Base-by-base conservation (phyloP, 2,797 vertebrate species). In the Bradypodion pumilum region DNA sequence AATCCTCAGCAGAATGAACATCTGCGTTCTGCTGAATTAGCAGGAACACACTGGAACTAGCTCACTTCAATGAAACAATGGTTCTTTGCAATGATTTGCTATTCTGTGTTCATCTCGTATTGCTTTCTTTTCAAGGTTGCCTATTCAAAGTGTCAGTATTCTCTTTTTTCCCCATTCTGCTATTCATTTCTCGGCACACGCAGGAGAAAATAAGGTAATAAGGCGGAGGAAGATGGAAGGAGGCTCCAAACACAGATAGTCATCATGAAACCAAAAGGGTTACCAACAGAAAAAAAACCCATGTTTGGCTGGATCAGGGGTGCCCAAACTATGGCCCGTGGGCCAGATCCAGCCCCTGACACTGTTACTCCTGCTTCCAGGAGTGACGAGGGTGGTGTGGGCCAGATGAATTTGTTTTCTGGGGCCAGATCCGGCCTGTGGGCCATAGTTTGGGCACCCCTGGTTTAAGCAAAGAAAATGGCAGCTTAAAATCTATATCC, bases 31-130 rank as follows among this genome's bases (percentile, higher is more conserved):
- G 73, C 81, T 75, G 81, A 75, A 75, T 56, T 35, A 66, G 72
- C 81, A 82, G 32, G 72, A 82, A 82, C 25, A 29, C 46, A 3
- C 62, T 82, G 60, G 73, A 82, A 75, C 42, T 9, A 19, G 40
- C 73, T 82, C 60, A 19, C 32, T 52, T 82, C 73, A 56, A 10
- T 74, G 81, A 40, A 82, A 82, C 15, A 74, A 32, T 40, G 29
- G 42, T 46, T 49, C n/a, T 9, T 27, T 60, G 56, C 69, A 72
- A 16, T 60, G 21, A 40, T 42, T 37, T 73, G 12, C 70, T 35
- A 13, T 60, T 70, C 35, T 68, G 32, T 15, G 23, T 69, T 69
- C 16, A 16, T 27, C 12, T 74, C 52, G 44, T 35, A 46, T 29
- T 8, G 10, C 19, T n/a, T 8, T 35, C 44, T 9, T 65, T 74